Base-by-base conservation (phyloP, 1,140 invertebrate genomes). In the Rhopalosiphum padi region DNA sequence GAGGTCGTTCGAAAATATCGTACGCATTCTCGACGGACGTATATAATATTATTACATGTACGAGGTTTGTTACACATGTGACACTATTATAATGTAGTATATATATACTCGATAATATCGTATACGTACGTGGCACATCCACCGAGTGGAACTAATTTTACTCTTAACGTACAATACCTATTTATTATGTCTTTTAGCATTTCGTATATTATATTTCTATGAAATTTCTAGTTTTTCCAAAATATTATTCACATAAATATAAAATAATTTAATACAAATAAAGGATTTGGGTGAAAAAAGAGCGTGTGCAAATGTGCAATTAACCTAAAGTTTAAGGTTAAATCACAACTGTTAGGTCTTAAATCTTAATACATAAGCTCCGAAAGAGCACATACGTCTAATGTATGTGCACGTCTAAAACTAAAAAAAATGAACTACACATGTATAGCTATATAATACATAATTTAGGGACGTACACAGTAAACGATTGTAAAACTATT, bases 1-100 rank as follows among this genome's bases (percentile, higher is more conserved):
- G 6, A 88, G 87, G 87, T 88, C 87, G 48, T 88, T 88, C 8
- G 48, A 51, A 88, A 88, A 88, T 22, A 18, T 88, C 87, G 46
- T 53, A 51, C n/a, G 46, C 43, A 88, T 48, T 88, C 46, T 8
- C 15, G 43, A 53, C 87, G 37, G 41, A 30, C 22, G 43, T 46
- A 86, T 86, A 37, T 46, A 46, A 46, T 46, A 46, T 46, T 83
- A 85, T 25, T 21, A 41, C 11, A 30, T 51, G 48, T 43, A 86
- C 41, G 43, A 46, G 37, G 30, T n/a, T 46, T 86, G 43, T 86
- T 25, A 85, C 37, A 85, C 8, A 25, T 41, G 82, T 85, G 83
- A 85, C 2, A 85, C 22, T 85, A 41, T 85, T 41, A 43, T 43
- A 85, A n/a, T 30, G 2, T 25, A 11, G n/a, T 77, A 60, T n/a